Evolutionary conservation across 2,113 vertebrate genomes (phyloP), one percentile per base, ranked within the genome.

Genomic region (Hoplias malabaricus): DNA sequence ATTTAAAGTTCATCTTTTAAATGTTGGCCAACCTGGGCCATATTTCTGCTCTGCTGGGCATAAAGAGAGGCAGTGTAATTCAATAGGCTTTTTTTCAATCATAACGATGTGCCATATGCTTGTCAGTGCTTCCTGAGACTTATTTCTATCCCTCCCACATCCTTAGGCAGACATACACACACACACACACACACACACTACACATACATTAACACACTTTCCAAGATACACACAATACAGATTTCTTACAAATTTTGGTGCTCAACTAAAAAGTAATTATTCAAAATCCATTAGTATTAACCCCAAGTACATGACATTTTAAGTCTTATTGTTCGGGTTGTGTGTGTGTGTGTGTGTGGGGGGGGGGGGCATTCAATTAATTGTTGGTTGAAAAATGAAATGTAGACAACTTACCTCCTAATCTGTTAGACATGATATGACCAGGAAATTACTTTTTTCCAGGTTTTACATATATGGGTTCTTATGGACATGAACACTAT

Each of bases 41-140:
- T 90, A 90, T 90, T 90, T 88, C 83, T 88, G 80, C 69, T 82
- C 82, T 89, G 88, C 87, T 83, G 84, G 88, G 86, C 84, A 82
- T 83, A 77, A 48, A 2, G 80, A 85, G 83, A 83, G 84, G 87
- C 86, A 89, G 81, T 79, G 88, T 91, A 91, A 91, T 87, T 92
- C 86, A 88, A 91, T 89, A 88, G 83, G 82, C 83, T 56, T 56
- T 71, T 87, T 73, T 82, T 67, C 77, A 83, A 70, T 80, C 81
- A 86, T 87, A 88, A 91, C 70, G 82, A 90, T 78, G 88, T 91
- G 89, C 88, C 88, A 92, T 87, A 92, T 89, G 88, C 84, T 53
- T 86, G 85, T 90, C 86, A 88, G 87, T 79, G 88, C 83, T 85
- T 89, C 86, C 77, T 50, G 82, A 83, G 78, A 86, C 77, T 85